These are phyloP conservation scores for Scarus forsteni DNA, from an alignment of 2,797 vertebrate genomes.

Conservation along the genomic window DNA sequence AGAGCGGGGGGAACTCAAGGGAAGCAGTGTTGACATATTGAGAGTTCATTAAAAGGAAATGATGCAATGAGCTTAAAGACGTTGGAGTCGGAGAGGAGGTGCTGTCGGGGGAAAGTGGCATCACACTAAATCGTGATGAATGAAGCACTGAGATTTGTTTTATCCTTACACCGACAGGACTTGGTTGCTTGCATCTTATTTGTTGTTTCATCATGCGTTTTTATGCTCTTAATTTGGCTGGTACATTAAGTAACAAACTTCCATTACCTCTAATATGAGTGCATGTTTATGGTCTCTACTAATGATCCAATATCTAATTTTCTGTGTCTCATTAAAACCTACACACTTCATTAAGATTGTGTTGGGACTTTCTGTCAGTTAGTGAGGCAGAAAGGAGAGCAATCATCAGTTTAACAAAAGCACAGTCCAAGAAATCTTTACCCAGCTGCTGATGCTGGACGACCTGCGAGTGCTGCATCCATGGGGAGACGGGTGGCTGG, in stretches of 20 bases:
- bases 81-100: conserved; percentile 28
- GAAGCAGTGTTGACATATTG: conserved; percentile 34
- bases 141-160: conserved; percentile 22
- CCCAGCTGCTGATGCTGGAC: conserved; percentile 81
- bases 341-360: neutral
- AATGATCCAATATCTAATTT: conserved; percentile 18
- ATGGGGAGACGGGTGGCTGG: conserved; percentile 68
- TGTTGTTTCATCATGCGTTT: conserved; percentile 43
- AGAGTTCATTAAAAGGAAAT: conserved; percentile 43
- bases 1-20: neutral
- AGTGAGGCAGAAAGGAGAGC: neutral
- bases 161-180: conserved; percentile 33
- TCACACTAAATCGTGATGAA: conserved; percentile 49
- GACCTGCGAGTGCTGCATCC: conserved; percentile 78
- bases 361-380: neutral
- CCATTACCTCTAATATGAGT: conserved; percentile 1
- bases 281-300: conserved; percentile 16
- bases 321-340: conserved; percentile 14
- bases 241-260: conserved; percentile 20
- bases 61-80: conserved; percentile 40
- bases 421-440: conserved; percentile 38
- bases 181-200: conserved; percentile 31
- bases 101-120: conserved; percentile 43
- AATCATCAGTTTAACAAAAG: neutral
- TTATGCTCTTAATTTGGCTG: conserved; percentile 16